Base-by-base conservation (phyloP, 2,888 invertebrate species). In the Caenorhabditis sinica region DNA sequence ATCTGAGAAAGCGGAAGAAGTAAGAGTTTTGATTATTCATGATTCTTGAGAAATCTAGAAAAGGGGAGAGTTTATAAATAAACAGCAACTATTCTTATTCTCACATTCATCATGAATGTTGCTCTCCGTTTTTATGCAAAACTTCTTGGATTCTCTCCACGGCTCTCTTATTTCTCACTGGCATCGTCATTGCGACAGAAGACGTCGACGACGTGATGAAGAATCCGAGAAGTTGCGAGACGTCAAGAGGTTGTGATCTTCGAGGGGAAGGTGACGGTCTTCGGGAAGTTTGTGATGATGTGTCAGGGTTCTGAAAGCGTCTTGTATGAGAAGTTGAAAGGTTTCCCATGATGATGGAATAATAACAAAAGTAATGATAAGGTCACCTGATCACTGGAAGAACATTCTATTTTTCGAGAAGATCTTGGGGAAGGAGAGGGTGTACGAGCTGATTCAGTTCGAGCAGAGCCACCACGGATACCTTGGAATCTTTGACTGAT, bases 111-210 rank as follows among this genome's bases (percentile, higher is more conserved):
- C 63, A 53, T 15, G 68, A 36, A 23, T 20, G 2, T n/a, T n/a
- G 66, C 43, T 51, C 63, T 13, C 40, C 40, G 15, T 40, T 51
- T 56, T 43, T 51, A 28, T 53, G 23, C 60, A 77, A 40, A 69
- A 77, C 58, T 20, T 69, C 69, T 15, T 36, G 69, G 20, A 77
- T 71, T 53, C 77, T 69, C 20, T 77, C 69, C 13, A 77, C 63
- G 20, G 77, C 69, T 49, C 69, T 23, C 33, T 77, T 77, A n/a
- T 77, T 58, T 23, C 77, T 68, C 36, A 51, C 51, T 30, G 68
- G 66, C 11, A 45, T 58, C 61, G 66, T 49, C 68, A 58, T 36
- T 43, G 36, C 30, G 28, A 33, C 43, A n/a, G 75, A 60, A 45
- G 68, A 36, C 43, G 66, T 72, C 20, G 53, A 40, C 40, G 53